Base-by-base conservation (phyloP, 2,888 invertebrate species). In the Andrena hattorfiana region DNA sequence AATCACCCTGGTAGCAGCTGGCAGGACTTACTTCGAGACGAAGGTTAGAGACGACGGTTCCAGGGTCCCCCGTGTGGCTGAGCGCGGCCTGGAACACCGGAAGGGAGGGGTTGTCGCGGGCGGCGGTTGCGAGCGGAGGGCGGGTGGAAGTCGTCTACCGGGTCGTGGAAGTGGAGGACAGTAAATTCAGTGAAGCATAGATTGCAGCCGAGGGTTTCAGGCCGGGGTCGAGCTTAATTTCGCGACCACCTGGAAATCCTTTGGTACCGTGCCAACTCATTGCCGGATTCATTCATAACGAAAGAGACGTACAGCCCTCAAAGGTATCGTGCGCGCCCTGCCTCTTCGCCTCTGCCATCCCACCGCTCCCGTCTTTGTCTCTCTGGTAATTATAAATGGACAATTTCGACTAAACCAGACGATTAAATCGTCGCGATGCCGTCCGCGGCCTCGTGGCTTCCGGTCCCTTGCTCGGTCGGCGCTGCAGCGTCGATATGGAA, bases 231-330 rank as follows among this genome's bases (percentile, higher is more conserved):
- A 89, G 89, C 87, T 90, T 90, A 91, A 91, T 91, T 90, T 90
- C 85, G 83, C 84, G 86, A 80, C 90, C 90, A 89, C 85, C 90
- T 89, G 89, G 85, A 89, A 90, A 87, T 84, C 81, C 88, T 87
- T 89, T 91, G 91, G 91, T 87, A 78, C 78, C 77, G 77, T 89
- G 91, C 91, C 90, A 91, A 88, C 89, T 89, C 85, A 86, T 88
- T 89, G 85, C 83, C 79, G 85, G 86, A 85, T 89, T 89, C 90
- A 88, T 89, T 90, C 89, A 87, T 89, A 88, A 88, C 87, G 85
- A 86, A 85, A 84, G 84, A 80, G 85, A 86, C 77, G 72, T 80
- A 77, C 80, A 80, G 72, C 77, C 70, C 85, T 85, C 85, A 85
- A 85, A 85, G 84, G 82, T 80, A 81, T 81, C 81, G 81, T 63